Base-by-base conservation (phyloP, 1,140 invertebrate species). In the Drosophila sechellia region DNA sequence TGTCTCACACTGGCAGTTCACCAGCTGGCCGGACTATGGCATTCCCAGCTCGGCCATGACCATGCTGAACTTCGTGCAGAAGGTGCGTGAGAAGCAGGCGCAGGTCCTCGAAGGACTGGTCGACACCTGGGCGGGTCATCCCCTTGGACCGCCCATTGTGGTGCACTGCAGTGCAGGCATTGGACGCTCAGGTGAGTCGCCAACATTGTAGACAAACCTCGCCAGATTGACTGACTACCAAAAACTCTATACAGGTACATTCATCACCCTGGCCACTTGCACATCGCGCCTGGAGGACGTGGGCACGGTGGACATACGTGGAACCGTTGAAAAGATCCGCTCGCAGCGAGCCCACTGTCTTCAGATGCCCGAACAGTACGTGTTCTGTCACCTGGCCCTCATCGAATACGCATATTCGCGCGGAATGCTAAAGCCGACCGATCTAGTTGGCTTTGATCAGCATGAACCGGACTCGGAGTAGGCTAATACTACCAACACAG, bases 141-240 rank as follows among this genome's bases (percentile, higher is more conserved):
- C 96, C 66, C 93, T 96, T 78, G 98, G 98, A 25, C 98, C 98
- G 27, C 98, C 98, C 4, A 98, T 99, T 84, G 95, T 99, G 42
- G 97, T 99, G 37, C 98, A 99, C 92, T 99, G 98, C 92, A 98
- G 97, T 90, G 98, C 98, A 56, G 98, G 98, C 12, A 99, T 99
- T 84, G 98, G 98, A 49, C 94, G 98, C 81, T 99, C 98, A 93
- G 98, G 98, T 98, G n/a, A 74, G 66, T 45, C 1, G 4, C 0
- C 10, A 10, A 0, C 12, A 20, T 17, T 2, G 15, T 11, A 1
- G 8, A 8, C n/a, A 37, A 27, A 17, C 39, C 34, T 1, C 5
- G 1, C 0, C 63, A 50, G n/a, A 5, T 6, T 35, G 2, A 12
- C 22, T 34, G n/a, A n/a, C 45, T 22, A 4, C 17, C 27, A 8